Evolutionary conservation across 2,113 vertebrate species (phyloP).

Genomic region (Macroglossus sobrinus): DNA sequence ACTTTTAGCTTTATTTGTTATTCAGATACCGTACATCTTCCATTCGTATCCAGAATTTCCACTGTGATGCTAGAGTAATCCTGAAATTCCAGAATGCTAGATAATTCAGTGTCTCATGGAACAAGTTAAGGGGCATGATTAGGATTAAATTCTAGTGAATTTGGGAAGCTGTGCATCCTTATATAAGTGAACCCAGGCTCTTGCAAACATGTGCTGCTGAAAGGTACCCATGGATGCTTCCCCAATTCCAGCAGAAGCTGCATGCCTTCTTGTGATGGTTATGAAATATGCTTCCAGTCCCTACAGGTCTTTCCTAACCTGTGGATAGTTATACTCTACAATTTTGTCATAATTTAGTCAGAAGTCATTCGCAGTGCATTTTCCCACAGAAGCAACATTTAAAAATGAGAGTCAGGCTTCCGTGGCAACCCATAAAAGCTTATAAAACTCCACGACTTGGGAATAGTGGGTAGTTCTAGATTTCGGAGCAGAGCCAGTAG

Average conservation of each 20-base stretch:
- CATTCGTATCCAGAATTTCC: background rate
- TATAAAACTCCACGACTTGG: background rate
- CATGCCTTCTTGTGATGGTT: background rate
- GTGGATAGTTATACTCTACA: background rate
- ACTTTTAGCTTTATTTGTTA: background rate
- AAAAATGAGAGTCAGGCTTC: background rate
- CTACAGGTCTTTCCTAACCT: background rate
- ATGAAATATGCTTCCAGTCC: background rate
- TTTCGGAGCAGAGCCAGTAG: background rate
- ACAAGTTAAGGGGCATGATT: background rate
- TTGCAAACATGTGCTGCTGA: background rate
- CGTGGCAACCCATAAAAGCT: background rate
- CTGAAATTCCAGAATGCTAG: background rate
- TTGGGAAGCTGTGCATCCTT: background rate
- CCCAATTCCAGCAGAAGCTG: background rate
- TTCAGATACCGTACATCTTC: background rate
- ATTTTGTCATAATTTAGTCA: background rate
- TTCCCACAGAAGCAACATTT: background rate
- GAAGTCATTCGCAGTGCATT: background rate
- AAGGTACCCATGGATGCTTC: background rate
- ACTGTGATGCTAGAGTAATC: background rate
- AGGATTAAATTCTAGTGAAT: background rate
- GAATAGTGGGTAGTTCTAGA: background rate
- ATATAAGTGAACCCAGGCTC: background rate
- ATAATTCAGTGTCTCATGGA: background rate